Percentiles rank a stretch among this genome's conserved stretches.
phyloP scores from a whole-genome alignment of 2,888 invertebrate genomes.

The Epicampocera succincta region DNA sequence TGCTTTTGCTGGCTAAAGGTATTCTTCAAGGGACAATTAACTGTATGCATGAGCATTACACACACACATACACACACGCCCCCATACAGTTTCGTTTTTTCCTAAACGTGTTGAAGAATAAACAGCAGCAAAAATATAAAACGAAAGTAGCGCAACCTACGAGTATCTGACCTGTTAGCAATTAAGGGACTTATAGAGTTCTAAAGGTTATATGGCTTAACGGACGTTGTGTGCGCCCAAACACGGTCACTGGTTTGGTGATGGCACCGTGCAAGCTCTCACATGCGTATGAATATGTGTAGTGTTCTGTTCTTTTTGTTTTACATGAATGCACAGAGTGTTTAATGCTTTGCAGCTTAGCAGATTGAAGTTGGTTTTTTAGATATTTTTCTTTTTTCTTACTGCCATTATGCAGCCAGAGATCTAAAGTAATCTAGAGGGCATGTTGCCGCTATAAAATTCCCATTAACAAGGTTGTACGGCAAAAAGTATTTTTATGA shows the following conservation, averaged over 20 bases:
- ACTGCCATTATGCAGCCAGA: conserved; percentile 46
- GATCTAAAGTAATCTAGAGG: conserved; percentile 70
- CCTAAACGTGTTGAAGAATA: conserved; percentile 37
- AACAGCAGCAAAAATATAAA: conserved; percentile 52
- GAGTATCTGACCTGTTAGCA: conserved; percentile 72
- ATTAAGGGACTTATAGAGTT: conserved; percentile 66
- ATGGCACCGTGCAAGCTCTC: conserved; percentile 41
- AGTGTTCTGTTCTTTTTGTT: not conserved
- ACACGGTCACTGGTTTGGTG: conserved; percentile 48
- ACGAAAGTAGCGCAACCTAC: conserved; percentile 58
- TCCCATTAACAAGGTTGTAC: conserved; percentile 77
- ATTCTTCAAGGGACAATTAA: conserved; percentile 81
- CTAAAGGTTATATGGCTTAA: conserved; percentile 67
- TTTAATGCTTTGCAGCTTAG: conserved; percentile 68
- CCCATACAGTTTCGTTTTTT: not conserved
- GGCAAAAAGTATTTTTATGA: conserved; percentile 68
- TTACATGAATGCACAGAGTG: conserved; percentile 36
- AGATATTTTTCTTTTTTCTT: not conserved
- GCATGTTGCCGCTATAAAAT: conserved; percentile 76
- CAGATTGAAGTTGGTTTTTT: conserved; percentile 60
- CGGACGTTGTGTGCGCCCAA: conserved; percentile 56
- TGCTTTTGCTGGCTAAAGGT: conserved; percentile 72
- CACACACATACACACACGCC: not conserved
- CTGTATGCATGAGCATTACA: conserved; percentile 62
- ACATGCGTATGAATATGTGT: conserved; percentile 16